Base-by-base conservation (phyloP, 1,140 invertebrate species). In the Drosophila mayri region DNA sequence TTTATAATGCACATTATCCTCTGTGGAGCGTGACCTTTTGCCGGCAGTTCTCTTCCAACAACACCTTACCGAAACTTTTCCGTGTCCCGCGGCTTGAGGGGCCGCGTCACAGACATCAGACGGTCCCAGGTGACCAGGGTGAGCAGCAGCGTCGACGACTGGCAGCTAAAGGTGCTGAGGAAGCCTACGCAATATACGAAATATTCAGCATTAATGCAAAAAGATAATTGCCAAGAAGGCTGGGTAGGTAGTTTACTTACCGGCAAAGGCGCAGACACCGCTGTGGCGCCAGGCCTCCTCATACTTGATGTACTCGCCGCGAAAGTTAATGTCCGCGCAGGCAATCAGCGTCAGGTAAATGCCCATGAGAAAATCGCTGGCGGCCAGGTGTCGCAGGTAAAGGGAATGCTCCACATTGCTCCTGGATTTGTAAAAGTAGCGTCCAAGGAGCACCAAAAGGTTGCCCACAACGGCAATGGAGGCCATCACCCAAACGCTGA, bases 351-450 rank as follows among this genome's bases (percentile, higher is more conserved):
- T 93, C 61, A 96, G 92, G 85, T 96, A 96, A 22, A 96, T 91
- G 20, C 95, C 95, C 95, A 96, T 96, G 11, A 96, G 90, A 20
- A 96, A 92, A 87, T 96, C 95, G n/a, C 95, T 95, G 47, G 94
- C 88, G 0, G 95, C 95, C 62, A 96, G 92, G 87, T 96, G 95
- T 12, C 94, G 94, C 60, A 96, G 83, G 93, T 95, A 94, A 72
- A 95, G 94, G 11, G 91, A 94, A 93, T 95, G 86, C 90, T 95
- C 95, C 80, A 93, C 93, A 74, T 94, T 94, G 81, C 86, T 91
- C 41, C 93, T 87, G 8, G 91, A 88, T 20, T 93, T 87, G 47
- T 93, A 87, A 20, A 94, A 92, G 41, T 94, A 88, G 54, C 95
- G 92, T 79, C 95, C 95, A 4, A 94, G 81, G 47, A 96, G 93